Base-by-base conservation (phyloP, 2,888 invertebrate species). In the Acleris sparsana region DNA sequence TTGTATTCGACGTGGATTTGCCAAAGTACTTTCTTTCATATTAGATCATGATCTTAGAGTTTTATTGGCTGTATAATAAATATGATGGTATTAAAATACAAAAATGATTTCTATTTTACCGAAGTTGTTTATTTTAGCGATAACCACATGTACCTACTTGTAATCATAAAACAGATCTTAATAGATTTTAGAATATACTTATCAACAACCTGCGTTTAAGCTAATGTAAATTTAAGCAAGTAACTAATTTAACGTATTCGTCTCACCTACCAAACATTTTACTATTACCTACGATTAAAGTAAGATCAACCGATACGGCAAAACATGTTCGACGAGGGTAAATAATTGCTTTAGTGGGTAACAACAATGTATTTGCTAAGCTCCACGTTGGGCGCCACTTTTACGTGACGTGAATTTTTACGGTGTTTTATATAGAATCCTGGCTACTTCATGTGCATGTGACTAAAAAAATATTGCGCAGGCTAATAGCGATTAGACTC, bases 1-100 rank as follows among this genome's bases (percentile, higher is more conserved):
- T 87, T 84, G 80, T 86, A 78, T 79, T 84, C 80, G 80, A 83
- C 86, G 84, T 83, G 82, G 78, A 75, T 72, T 75, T 76, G 75
- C 79, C 74, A 72, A 79, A 80, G 75, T 80, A 67, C 75, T 71
- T 72, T 78, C 71, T 79, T 78, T 77, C 75, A 75, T 69, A 72
- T 69, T 70, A 71, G 72, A 72, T 69, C 70, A 68, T 63, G 66
- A 63, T 68, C 70, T 55, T 60, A 59, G 22, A 59, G 48, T 16
- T 33, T 53, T 63, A 48, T 65, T 39, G 46, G 16, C 18, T 16
- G 2, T 33, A 7, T 29, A 25, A 44, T 53, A 53, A 17, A 33
- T 25, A 9, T 3, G 39, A 25, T 29, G n/a, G 39, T 18, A 13
- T 5, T 46, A 57, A 1, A 17, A 46, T 17, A 25, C 2, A 52